phyloP scores from a whole-genome alignment of 2,113 vertebrate genomes.

The Archilochus colubris region DNA sequence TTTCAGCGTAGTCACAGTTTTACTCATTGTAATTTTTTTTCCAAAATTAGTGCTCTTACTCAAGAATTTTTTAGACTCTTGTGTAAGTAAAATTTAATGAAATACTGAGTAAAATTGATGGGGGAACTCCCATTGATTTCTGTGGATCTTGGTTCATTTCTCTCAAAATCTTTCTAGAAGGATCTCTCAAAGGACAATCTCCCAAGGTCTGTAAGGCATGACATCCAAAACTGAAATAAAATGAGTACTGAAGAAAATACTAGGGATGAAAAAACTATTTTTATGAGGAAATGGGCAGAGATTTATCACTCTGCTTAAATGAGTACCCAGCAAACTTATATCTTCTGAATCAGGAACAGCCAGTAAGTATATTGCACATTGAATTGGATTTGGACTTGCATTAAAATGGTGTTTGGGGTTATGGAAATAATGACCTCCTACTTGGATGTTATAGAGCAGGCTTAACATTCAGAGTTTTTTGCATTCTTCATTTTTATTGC shows the following conservation, averaged over 20 bases:
- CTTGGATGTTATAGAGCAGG: background rate
- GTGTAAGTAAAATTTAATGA: background rate
- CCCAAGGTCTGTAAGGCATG: accelerated
- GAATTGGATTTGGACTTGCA: background rate
- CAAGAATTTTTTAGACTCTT: background rate
- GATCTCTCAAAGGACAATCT: background rate
- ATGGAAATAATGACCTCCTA: background rate
- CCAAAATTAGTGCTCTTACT: background rate
- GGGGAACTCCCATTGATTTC: background rate
- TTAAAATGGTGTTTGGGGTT: background rate
- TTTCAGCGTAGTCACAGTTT: background rate
- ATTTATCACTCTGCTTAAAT: background rate
- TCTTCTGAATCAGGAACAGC: background rate
- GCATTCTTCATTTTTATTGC: background rate
- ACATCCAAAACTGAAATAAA: background rate
- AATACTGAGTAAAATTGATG: background rate
- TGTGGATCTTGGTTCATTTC: background rate
- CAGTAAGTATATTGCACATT: background rate
- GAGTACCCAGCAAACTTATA: background rate
- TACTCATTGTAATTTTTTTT: background rate
- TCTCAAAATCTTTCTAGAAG: background rate
- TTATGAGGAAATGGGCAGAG: background rate
- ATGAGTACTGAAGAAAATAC: background rate
- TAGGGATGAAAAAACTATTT: background rate
- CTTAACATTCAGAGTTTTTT: background rate